Percentiles rank a stretch among this genome's conserved stretches.
phyloP scores from a whole-genome alignment of 1,140 invertebrate genomes.

The Aphaenogaster ashmeadi region DNA sequence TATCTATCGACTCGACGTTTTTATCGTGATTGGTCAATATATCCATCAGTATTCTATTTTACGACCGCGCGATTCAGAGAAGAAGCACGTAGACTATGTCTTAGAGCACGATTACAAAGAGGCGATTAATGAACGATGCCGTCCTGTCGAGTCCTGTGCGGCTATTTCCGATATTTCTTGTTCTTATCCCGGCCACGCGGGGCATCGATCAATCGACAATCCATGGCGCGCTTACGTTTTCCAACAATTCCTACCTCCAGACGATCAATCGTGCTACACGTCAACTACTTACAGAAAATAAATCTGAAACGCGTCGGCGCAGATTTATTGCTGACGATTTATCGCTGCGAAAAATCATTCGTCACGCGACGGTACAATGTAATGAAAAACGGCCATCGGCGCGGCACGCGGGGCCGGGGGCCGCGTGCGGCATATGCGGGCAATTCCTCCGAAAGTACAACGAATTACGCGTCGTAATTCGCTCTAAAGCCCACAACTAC shows the following conservation, averaged over 20 bases:
- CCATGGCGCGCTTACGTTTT: slow-evolving; percentile 51
- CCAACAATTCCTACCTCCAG: slow-evolving; percentile 44
- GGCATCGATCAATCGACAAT: slow-evolving; percentile 59
- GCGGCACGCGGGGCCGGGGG: neutral
- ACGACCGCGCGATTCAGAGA: slow-evolving; percentile 23
- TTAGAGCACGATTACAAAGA: slow-evolving; percentile 28
- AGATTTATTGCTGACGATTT: slow-evolving; percentile 63
- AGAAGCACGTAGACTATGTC: slow-evolving; percentile 1
- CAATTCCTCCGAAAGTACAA: slow-evolving; percentile 45
- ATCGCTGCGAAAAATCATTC: slow-evolving; percentile 63
- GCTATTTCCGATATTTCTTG: slow-evolving; percentile 58
- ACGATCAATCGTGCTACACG: slow-evolving; percentile 58
- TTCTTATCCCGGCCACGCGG: slow-evolving; percentile 30
- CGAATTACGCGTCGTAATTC: slow-evolving; percentile 53
- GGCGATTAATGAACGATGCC: slow-evolving; percentile 52
- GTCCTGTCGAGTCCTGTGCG: neutral
- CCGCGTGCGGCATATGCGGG: slow-evolving; percentile 6
- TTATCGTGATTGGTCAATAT: slow-evolving; percentile 1
- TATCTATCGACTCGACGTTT: neutral
- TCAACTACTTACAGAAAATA: slow-evolving; percentile 66
- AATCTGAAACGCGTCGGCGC: slow-evolving; percentile 62
- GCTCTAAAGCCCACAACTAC: slow-evolving; percentile 13
- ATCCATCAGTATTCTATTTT: slow-evolving; percentile 45
- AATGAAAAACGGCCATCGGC: slow-evolving; percentile 53
- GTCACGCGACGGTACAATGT: slow-evolving; percentile 45